Base-by-base conservation (phyloP, 2,888 invertebrate species). In the Patella caerulea region DNA sequence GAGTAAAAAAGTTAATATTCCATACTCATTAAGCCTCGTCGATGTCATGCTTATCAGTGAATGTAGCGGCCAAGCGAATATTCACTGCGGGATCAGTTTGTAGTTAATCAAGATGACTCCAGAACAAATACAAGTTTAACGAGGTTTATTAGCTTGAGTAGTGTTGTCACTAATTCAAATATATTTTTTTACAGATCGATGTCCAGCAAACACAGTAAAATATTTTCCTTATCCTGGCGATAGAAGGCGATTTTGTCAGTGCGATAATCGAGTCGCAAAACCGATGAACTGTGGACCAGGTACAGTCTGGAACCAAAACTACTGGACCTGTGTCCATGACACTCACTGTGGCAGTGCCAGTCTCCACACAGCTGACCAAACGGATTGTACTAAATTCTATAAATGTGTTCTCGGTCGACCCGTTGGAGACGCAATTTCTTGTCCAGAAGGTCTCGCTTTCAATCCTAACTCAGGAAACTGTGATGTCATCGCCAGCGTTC, bases 371-470 rank as follows among this genome's bases (percentile, higher is more conserved):
- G 65, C 69, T 69, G 52, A 70, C 54, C 69, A 76, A 72, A 9
- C n/a, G 0, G 80, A 80, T 73, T 80, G 80, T 72, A 55, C 65
- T 70, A 80, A 76, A 74, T 80, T 76, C 80, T 45, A 75, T 78
- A 76, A 74, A 74, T 80, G 80, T 24, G 15, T 71, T 56, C 24
- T 65, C 15, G 80, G 78, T n/a, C 54, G 11, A 19, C 65, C 19
- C 19, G 24, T 24, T 24, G 65, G 65, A 65, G 12, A 65, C 9
- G 19, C 65, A 24, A 24, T 65, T 24, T 14, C 19, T 12, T 65
- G 65, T 14, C 19, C 65, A 24, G 19, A 19, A 24, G 65, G 65
- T 3, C 24, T 65, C 11, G 65, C 19, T 24, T 65, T 24, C 2
- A 19, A 65, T 24, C 19, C 65, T 12, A 24, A 45, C 45, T 45